Base-by-base conservation (phyloP, 2,797 vertebrate genomes). In the Florisuga fusca region DNA sequence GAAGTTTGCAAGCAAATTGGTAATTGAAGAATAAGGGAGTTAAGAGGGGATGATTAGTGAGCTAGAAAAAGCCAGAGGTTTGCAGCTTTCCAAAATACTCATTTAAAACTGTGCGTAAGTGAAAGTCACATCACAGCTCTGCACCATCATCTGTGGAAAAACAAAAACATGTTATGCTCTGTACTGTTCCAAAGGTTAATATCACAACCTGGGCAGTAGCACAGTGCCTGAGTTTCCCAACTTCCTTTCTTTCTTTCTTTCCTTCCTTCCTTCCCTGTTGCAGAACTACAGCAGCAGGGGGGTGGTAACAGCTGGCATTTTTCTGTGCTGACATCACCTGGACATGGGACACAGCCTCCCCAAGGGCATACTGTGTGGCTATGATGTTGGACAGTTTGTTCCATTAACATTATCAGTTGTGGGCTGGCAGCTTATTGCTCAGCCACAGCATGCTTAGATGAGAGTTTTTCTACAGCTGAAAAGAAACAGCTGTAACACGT, bases 61-160 rank as follows among this genome's bases (percentile, higher is more conserved):
- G 85, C 84, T 84, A 95, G 81, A 79, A 94, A 95, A 96, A 88
- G 94, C 63, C n/a, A 72, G 85, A 91, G 78, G 78, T 67, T 82
- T 92, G 89, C 43, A 90, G 94, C 87, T 96, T 94, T 91, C 83
- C 77, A 34, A 58, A 92, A 72, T 57, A 84, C 72, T 96, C 75
- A 78, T 77, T 67, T 94, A 63, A 96, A 96, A 90, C 76, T 90
- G 31, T 69, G 79, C 41, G 0, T 90, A 87, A 91, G 51, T 78
- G 58, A 76, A 34, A 89, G 79, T 95, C 86, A 73, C 38, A 48
- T 98, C 97, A 98, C 84, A 97, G 95, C 90, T 98, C 96, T 73
- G 96, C 97, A 93, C 94, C 96, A 59, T 93, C 97, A 97, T 97
- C 98, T 98, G 96, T 91, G 93, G 75, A 89, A 84, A 95, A 96